Base-by-base conservation (phyloP, 1,140 invertebrate species). In the Orius laevigatus region DNA sequence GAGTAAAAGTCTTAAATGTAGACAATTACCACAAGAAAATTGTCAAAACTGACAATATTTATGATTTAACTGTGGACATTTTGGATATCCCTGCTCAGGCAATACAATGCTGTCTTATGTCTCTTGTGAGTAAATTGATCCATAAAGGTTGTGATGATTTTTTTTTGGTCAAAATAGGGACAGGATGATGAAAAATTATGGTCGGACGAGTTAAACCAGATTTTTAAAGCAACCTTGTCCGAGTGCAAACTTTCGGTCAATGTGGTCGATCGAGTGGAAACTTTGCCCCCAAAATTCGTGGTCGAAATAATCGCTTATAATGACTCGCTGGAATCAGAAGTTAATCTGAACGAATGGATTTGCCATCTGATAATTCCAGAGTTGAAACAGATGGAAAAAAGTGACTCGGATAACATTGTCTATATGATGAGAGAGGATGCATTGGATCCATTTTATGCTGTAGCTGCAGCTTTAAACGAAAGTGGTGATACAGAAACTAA, bases 31-130 rank as follows among this genome's bases (percentile, higher is more conserved):
- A 31, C n/a, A 12, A 25, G 14, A 44, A 44, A 25, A 44, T 44
- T 20, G 31, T 31, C 12, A 44, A 44, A 31, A 14, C 25, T 9
- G 42, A 20, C 5, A 8, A 19, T 25, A 25, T 19, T 44, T 44
- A 19, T 44, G 42, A 44, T 25, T 25, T 44, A 1, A 31, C 42
- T 11, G 31, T n/a, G 14, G 18, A 44, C 10, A 11, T 44, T 8
- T 44, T 19, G 20, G 42, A 31, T 14, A 10, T 18, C 31, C 42
- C 20, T 20, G 42, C 42, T n/a, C 14, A 44, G 10, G 14, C 42
- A n/a, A 44, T 44, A 25, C 42, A 44, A 19, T 44, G 42, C 20
- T 44, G 42, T 44, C 31, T 44, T 12, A 44, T 12, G 2, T 25
- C 20, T 16, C 19, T 44, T 25, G 20, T 8, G 25, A 25, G 25